phyloP scores from a whole-genome alignment of 2,888 invertebrate species.

The Ennomos fuscantarius region DNA sequence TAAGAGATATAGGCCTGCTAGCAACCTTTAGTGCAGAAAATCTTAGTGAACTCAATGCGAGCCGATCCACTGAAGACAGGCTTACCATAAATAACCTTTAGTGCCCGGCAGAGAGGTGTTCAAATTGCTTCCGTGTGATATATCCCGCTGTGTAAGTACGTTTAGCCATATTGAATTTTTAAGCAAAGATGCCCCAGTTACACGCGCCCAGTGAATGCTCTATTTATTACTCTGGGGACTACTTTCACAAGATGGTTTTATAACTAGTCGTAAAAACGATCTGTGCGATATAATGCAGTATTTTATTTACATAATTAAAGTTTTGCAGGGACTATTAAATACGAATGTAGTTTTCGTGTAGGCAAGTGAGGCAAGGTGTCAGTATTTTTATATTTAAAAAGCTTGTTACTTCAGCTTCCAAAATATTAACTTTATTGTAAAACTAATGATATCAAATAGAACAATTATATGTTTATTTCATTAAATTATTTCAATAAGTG shows the following conservation, averaged over 20 bases:
- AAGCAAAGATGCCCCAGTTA: conserved; percentile 64
- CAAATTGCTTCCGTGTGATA: conserved; percentile 82
- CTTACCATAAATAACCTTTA: conserved; percentile 83
- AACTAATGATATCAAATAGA: too few species aligned
- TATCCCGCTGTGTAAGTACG: conserved; percentile 71
- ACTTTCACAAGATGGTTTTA: conserved; percentile 2
- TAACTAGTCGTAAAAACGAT: conserved; percentile 6
- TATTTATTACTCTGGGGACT: conserved; percentile 10
- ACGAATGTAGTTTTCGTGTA: too few species aligned
- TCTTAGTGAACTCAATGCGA: conserved; percentile 72
- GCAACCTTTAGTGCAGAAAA: conserved; percentile 62
- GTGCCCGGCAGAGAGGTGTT: conserved; percentile 76
- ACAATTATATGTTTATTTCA: too few species aligned
- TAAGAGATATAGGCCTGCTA: conserved; percentile 44
- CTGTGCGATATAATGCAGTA: too few species aligned
- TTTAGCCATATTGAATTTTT: conserved; percentile 80
- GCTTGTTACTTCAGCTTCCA: too few species aligned
- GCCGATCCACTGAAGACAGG: conserved; percentile 76
- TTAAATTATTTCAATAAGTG: too few species aligned
- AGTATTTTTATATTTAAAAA: too few species aligned
- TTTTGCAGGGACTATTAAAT: too few species aligned
- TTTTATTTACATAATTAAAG: too few species aligned
- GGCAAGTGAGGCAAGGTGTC: too few species aligned
- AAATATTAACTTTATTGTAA: too few species aligned
- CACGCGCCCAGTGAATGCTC: conserved; percentile 25